Conservation (phyloP, 2,888 invertebrate species). For the Eudemis profundana region DNA sequence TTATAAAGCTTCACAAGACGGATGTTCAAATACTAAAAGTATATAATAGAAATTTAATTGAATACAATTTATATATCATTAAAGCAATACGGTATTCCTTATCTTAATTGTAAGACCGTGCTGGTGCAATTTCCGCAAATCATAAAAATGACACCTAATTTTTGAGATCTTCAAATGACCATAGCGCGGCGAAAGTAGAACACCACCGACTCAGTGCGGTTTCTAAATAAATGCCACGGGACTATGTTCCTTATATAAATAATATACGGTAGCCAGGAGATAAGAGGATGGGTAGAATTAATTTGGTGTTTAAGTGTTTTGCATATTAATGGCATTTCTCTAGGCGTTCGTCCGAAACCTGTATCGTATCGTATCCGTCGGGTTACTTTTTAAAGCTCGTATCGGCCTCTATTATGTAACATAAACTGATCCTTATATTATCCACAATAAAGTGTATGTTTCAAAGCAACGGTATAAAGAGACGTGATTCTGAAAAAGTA, state of each 20-base stretch:
- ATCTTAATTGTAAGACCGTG: slow-evolving; percentile 34
- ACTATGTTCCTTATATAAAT: slow-evolving; percentile 24
- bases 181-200: slow-evolving; percentile 34
- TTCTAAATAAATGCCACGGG: slow-evolving; percentile 5
- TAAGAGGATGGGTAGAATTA: slow-evolving; percentile 23
- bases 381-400: slow-evolving; percentile 2
- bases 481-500: not conserved
- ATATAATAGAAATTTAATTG: slow-evolving; percentile 14
- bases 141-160: slow-evolving; percentile 39
- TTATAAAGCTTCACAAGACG: slow-evolving; percentile 10
- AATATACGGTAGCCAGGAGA: slow-evolving; percentile 21
- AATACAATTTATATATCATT: slow-evolving; percentile 7
- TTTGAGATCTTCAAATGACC: slow-evolving; percentile 20
- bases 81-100: slow-evolving; percentile 30
- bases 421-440: not conserved
- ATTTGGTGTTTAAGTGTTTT: slow-evolving; percentile 46
- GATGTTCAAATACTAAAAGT: slow-evolving; percentile 13
- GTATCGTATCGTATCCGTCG: slow-evolving; percentile 38
- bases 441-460: not conserved
- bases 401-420: not conserved
- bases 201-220: not conserved
- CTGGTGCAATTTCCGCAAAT: slow-evolving; percentile 35
- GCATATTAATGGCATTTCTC: slow-evolving; percentile 58
- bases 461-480: not conserved
- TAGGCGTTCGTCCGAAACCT: slow-evolving; percentile 50